Conservation (phyloP, 2,113 vertebrate species). For the Propithecus coquereli region DNA sequence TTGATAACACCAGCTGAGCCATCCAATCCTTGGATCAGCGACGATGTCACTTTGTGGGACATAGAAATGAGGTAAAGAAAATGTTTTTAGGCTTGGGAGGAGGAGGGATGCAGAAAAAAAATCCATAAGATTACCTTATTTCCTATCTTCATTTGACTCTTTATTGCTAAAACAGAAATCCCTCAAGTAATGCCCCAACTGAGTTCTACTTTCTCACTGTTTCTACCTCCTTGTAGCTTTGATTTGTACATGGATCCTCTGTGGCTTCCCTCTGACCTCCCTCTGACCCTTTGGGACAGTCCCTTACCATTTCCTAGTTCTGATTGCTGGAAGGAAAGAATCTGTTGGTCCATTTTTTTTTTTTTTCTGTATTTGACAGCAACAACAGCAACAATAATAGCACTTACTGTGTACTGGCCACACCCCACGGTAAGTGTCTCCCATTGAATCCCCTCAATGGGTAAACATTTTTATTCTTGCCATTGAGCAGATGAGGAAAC, state of each 20-base stretch:
- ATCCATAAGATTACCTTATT: not conserved
- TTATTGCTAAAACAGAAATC: not conserved
- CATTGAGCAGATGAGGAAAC: not conserved
- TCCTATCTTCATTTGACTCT: not conserved
- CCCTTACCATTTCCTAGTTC: not conserved
- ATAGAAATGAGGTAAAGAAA: constrained; percentile 90
- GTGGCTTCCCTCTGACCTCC: not conserved
- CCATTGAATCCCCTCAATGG: not conserved
- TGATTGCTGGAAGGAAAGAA: not conserved
- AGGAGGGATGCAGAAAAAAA: not conserved
- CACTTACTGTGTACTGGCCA: not conserved
- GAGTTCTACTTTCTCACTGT: not conserved
- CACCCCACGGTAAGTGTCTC: not conserved
- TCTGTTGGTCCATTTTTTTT: not conserved
- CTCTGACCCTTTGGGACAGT: not conserved
- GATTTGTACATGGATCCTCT: not conserved
- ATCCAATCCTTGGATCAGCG: constrained; percentile 95
- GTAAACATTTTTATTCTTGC: not conserved
- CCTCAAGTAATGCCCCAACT: not conserved
- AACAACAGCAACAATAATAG: not conserved
- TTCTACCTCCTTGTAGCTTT: not conserved
- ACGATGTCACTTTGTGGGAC: constrained; percentile 93
- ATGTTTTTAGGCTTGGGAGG: not conserved
- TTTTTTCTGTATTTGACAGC: not conserved
- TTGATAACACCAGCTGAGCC: constrained; percentile 91